These are phyloP conservation scores for Pristionchus arcanus DNA, from an alignment of 2,888 invertebrate species.

Conservation along the genomic window DNA sequence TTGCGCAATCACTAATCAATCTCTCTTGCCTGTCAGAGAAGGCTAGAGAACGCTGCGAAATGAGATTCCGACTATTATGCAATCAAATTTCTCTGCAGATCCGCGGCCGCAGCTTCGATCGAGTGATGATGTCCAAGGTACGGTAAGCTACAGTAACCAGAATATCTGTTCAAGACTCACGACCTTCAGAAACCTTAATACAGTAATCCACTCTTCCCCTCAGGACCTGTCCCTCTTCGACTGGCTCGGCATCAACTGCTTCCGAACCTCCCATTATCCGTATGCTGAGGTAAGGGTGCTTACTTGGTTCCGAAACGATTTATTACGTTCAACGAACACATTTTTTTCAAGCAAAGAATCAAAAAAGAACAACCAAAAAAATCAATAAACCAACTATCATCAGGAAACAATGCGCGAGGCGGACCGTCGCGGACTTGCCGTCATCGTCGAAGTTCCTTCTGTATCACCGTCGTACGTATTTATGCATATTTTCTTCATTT, in stretches of 20 bases:
- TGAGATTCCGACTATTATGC: neutral
- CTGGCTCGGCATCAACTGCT: conserved; percentile 94
- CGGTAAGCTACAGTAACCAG: conserved; percentile 58
- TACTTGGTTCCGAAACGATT: neutral
- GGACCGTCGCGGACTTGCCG: conserved; percentile 93
- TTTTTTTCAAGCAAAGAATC: too few species aligned
- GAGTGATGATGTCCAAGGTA: conserved; percentile 90
- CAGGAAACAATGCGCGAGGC: conserved; percentile 93
- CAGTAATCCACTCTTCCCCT: neutral
- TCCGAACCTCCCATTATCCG: conserved; percentile 93
- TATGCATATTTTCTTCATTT: neutral
- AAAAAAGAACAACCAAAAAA: too few species aligned
- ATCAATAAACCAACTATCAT: neutral
- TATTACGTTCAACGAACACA: too few species aligned
- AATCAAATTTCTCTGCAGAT: conserved; percentile 83
- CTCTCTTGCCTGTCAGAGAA: too few species aligned
- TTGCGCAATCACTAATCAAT: neutral
- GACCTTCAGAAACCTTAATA: neutral
- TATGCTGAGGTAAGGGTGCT: conserved; percentile 86
- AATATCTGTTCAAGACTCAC: neutral
- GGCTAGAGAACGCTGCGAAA: too few species aligned
- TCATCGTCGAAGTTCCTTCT: conserved; percentile 95
- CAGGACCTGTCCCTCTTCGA: conserved; percentile 92
- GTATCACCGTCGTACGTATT: conserved; percentile 84
- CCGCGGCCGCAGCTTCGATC: conserved; percentile 94